Base-by-base conservation (phyloP, 23 tunicate genomes). In the Aplidium turbinatum region DNA sequence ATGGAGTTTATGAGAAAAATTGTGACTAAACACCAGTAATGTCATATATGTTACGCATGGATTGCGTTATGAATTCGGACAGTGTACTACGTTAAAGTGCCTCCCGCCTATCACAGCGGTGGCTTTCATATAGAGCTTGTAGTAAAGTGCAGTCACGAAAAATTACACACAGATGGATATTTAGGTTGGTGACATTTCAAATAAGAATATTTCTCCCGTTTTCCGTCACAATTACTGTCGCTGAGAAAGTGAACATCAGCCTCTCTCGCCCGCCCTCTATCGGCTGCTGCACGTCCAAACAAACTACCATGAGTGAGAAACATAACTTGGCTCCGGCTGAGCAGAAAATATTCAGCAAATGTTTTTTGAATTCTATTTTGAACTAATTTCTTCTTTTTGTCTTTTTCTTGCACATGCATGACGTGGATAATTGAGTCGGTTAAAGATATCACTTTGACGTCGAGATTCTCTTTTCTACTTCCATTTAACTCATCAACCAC, bases 251-350 rank as follows among this genome's bases (percentile, higher is more conserved):
- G 71, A 35, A 61, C 33, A 38, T 79, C 67, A 23, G 39, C 30
- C 51, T 78, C 78, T 22, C 21, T 16, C 23, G 57, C 83, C 22
- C 40, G 73, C 0, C 86, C 86, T 25, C 85, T 36, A 42, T 91
- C 97, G 0, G 86, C 86, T 2, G 97, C 97, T 20, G 86, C 62
- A 11, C 86, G 65, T 19, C 97, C 97, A 34, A 91, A 91, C 74
- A 91, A 56, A 32, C 97, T 91, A 3, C 97, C 97, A 50, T 91
- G 97, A 2, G 97, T 91, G 2, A 91, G 62, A 74, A 91, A 91
- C 56, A 52, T 52, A 0, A 87, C 97, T 26, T 91, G 68, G 68
- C 97, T 84, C 24, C 30, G 48, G 18, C 80, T 83, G 30, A 91
- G 84, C 33, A 84, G 26, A 36, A 91, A 91, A 68, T 69, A 91